Percentiles rank a stretch among this genome's conserved stretches.
Conservation (phyloP, 2,797 vertebrate genomes). For the Mastacembelus armatus region DNA sequence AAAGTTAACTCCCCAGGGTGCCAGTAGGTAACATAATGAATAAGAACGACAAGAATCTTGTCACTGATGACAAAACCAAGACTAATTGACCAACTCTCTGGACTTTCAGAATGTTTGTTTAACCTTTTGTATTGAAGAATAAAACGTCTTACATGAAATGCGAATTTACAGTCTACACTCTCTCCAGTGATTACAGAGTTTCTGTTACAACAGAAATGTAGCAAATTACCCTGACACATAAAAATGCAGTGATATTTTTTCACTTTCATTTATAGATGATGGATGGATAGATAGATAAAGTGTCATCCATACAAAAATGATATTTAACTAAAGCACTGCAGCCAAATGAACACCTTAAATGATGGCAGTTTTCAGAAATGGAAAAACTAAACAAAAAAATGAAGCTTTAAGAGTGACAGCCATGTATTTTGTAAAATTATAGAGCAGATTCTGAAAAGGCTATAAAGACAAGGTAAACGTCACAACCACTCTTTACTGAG, state of each 20-base stretch:
- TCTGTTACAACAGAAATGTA: not conserved
- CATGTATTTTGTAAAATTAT: constrained; percentile 14
- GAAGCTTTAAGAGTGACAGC: not conserved
- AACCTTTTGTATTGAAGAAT: constrained; percentile 6
- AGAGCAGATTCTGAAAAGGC: constrained; percentile 35
- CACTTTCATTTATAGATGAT: not conserved
- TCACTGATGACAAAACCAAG: constrained; percentile 2
- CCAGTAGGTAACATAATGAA: constrained; percentile 30
- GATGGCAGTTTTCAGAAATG: constrained; percentile 18
- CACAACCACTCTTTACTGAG: not conserved
- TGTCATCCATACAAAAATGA: too few relatives aligned
- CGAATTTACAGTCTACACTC: not conserved
- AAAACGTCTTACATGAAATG: not conserved
- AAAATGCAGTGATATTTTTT: not conserved
- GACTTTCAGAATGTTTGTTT: constrained; percentile 12
- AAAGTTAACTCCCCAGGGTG: constrained; percentile 20
- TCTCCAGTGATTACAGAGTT: not conserved
- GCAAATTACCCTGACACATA: not conserved
- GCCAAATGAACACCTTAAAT: constrained; percentile 21
- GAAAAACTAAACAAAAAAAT: not conserved
- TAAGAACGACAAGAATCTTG: constrained; percentile 4
- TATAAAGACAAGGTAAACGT: not conserved
- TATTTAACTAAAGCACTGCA: constrained; percentile 20
- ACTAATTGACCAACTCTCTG: constrained; percentile 9
- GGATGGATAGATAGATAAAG: not conserved